phyloP scores from a whole-genome alignment of 2,113 vertebrate species.

The Corapipo altera region DNA sequence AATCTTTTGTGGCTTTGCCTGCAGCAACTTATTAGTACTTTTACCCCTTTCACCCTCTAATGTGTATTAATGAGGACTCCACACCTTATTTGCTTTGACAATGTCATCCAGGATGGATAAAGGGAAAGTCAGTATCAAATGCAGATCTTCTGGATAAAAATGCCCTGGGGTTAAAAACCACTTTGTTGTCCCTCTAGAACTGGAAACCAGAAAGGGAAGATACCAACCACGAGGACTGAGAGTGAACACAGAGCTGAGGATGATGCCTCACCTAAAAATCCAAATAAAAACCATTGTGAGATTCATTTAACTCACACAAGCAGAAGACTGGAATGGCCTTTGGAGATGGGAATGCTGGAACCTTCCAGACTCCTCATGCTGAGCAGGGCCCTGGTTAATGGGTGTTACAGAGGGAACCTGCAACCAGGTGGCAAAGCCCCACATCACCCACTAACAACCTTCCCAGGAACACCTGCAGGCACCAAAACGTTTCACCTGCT shows the following conservation, averaged over 20 bases:
- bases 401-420: background rate
- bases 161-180: background rate
- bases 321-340: background rate
- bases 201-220: background rate
- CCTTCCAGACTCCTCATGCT: background rate
- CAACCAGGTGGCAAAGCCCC: background rate
- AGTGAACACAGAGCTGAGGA: background rate
- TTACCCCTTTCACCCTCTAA: background rate
- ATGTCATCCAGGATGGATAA: no score
- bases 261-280: background rate
- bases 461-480: background rate
- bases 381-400: background rate
- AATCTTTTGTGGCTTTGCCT: background rate
- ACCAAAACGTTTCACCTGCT: background rate
- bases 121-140: background rate
- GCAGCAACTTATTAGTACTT: background rate
- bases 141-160: background rate
- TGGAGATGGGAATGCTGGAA: background rate
- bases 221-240: accelerated
- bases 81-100: background rate
- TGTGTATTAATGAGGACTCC: background rate
- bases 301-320: background rate
- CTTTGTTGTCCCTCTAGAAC: background rate
- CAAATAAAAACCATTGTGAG: background rate
- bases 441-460: background rate